Base-by-base conservation (phyloP, 2,888 invertebrate genomes). In the Conops quadrifasciatus region DNA sequence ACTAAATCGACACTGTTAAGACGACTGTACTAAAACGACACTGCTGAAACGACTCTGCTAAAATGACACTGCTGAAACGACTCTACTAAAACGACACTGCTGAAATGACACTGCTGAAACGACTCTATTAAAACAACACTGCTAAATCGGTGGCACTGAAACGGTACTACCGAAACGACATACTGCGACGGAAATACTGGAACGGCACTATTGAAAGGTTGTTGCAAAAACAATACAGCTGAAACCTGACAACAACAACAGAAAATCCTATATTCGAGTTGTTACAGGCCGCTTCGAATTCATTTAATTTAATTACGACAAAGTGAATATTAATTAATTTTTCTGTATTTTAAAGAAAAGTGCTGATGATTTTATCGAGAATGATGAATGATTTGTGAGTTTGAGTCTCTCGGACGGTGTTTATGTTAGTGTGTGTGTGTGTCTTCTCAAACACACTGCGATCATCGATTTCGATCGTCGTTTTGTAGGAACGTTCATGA, bases 311-410 rank as follows among this genome's bases (percentile, higher is more conserved):
- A 76, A 75, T 75, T 75, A 75, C 77, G 36, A 36, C 9, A 7
- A 75, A 75, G 75, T 74, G 72, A 76, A 76, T 74, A 76, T 76
- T 77, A 77, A 77, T 77, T 77, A 77, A 77, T 76, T 76, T 75
- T 73, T 72, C 71, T 73, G 72, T 73, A 75, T 75, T 75, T 75
- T 75, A 75, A 75, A 72, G 65, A 67, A 71, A 69, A 21, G 24
- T 13, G 53, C 69, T 69, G 43, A n/a, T 36, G 49, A 19, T 15
- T n/a, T 49, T 15, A 49, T n/a, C 49, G 49, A 4, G 49, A 15
- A 49, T 19, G 49, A 15, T 36, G 36, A 11, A 49, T 49, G 49
- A 49, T n/a, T 19, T 49, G 49, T 19, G 49, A 49, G 49, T 15
- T n/a, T 21, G 3, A 4, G 1, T 56, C 21, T 21, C 9, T 56